Base-by-base conservation (phyloP, 2,113 vertebrate genomes). In the Pachypanchax playfairii region DNA sequence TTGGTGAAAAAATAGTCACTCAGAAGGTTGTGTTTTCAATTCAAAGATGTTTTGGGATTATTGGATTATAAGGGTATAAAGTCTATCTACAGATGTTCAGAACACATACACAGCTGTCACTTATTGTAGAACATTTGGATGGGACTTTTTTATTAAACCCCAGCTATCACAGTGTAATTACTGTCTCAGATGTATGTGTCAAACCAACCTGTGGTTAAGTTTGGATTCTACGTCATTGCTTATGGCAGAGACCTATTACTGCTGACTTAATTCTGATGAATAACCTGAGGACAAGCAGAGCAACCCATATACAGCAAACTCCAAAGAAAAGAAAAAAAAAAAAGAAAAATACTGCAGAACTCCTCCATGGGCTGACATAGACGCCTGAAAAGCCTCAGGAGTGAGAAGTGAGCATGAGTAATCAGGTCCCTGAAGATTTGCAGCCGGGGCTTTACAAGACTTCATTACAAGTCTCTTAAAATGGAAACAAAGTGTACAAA, bases 241-340 rank as follows among this genome's bases (percentile, higher is more conserved):
- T n/a, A 20, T 42, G n/a, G 39, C 50, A 48, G 29, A 73, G 47
- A 65, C 33, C 55, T 31, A 79, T 59, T 33, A 52, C 62, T 26
- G 38, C 64, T 47, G 67, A 31, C 54, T 46, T 60, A 38, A 60
- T 54, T 31, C 62, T 81, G 73, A 83, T 75, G 57, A 67, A 80
- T 14, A 8, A 73, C 61, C 49, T 1, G 29, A 33, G 44, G 58
- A 58, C 29, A 39, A 17, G 6, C 39, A 56, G 54, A 70, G 55
- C 42, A 71, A 77, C 70, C 63, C 67, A 72, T 62, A 69, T 72
- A 63, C 52, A 77, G 72, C 52, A 49, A 62, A n/a, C n/a, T n/a
- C n/a, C n/a, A n/a, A n/a, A n/a, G n/a, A n/a, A n/a, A n/a, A n/a
- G n/a, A n/a, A n/a, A n/a, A n/a, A n/a, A n/a, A n/a, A n/a, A n/a